Base-by-base conservation (phyloP, 1,140 invertebrate species). In the Helicoverpa zea region DNA sequence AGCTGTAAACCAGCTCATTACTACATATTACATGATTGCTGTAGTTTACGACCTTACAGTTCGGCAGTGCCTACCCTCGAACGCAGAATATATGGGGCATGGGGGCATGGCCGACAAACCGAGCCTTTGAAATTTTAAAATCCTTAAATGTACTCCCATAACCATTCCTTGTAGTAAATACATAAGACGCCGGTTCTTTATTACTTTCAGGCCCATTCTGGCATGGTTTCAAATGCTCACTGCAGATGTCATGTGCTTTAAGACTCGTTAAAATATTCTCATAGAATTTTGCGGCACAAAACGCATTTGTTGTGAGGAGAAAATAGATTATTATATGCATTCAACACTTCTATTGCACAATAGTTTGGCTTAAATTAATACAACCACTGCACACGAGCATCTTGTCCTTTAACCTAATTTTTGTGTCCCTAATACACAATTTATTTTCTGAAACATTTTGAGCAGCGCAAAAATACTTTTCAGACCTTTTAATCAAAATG, bases 201-300 rank as follows among this genome's bases (percentile, higher is more conserved):
- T 54, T 72, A 79, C 58, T 49, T 56, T 72, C 61, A 75, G 47
- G 73, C 23, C 58, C 75, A 56, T 73, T 84, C 82, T 88, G 86
- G 86, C 86, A 88, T 78, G 11, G 61, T 82, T 78, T 86, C 86
- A 85, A 88, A 82, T 82, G 72, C 66, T 66, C 64, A 73, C 29
- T 83, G 83, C 83, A 84, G 83, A 84, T 80, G 84, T 85, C 79
- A 56, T 81, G 16, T 63, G 75, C 59, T 70, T 70, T 81, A 82
- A 80, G 63, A 73, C 63, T 84, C 68, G 35, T 84, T 86, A 82
- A 86, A 84, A 80, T 80, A 73, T 59, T 72, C 30, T 77, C 49
- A 35, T 49, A 61, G 35, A 49, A 61, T 61, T 51, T 23, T 49
- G 54, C 43, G 16, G 58, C 52, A 58, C 52, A 58, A 43, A 59